Evolutionary conservation across 2,113 vertebrate species (phyloP).

Genomic region (Syrmaticus mikado): DNA sequence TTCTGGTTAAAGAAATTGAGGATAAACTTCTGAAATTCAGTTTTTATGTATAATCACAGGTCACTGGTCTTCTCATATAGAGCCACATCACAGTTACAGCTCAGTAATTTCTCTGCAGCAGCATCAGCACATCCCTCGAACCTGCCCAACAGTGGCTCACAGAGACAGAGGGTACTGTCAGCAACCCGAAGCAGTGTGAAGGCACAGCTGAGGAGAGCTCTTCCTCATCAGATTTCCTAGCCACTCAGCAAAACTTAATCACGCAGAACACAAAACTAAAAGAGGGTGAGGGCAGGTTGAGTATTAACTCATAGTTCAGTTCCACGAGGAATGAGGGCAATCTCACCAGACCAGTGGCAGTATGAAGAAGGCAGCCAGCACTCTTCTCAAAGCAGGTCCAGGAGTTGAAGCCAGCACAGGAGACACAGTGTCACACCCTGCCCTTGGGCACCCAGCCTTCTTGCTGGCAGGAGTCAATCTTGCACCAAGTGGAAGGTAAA

Average conservation of each 20-base stretch:
- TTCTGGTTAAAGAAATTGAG: neutral
- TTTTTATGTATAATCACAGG: neutral
- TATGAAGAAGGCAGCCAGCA: rapidly evolving
- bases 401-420: neutral
- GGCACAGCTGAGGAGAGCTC: neutral
- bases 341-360: neutral
- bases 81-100: neutral
- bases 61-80: neutral
- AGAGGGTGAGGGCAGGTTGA: neutral
- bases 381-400: neutral
- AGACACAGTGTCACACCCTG: too few relatives aligned
- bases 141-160: neutral
- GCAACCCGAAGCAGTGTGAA: rapidly evolving
- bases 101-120: neutral
- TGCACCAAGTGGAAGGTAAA: neutral
- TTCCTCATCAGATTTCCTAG: neutral
- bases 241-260: neutral
- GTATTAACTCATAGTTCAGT: neutral
- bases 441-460: too few relatives aligned
- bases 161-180: neutral
- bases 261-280: neutral
- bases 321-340: neutral
- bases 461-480: rapidly evolving
- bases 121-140: neutral
- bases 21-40: neutral